Evolutionary conservation across 2,888 invertebrate species (phyloP).

Genomic region (Sinhomidia bicolor): DNA sequence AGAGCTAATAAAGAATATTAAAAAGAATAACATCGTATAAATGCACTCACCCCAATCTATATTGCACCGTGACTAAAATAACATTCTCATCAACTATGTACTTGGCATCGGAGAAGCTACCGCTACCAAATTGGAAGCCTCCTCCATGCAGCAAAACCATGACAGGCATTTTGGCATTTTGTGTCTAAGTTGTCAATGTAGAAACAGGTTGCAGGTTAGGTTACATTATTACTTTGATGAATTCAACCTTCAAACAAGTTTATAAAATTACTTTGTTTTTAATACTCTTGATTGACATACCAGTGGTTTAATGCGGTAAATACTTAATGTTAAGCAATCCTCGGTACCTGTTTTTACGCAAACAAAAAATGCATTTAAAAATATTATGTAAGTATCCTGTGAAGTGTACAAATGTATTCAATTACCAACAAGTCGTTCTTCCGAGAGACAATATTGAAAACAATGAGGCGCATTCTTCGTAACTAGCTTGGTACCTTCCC

Average conservation of each 20-base stretch:
- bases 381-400: no score
- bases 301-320: constrained; percentile 38
- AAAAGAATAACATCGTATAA: no score
- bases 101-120: constrained; percentile 39
- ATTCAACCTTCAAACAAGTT: no score
- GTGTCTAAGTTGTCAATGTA: neutral
- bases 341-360: no score
- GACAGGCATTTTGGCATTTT: constrained; percentile 59
- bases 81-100: constrained; percentile 72
- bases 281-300: neutral
- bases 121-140: constrained; percentile 54
- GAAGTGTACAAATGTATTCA: no score
- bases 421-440: constrained; percentile 50
- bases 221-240: no score
- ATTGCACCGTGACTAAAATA: constrained; percentile 73
- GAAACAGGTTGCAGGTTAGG: neutral
- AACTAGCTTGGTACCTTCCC: constrained; percentile 59
- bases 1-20: no score
- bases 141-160: constrained; percentile 71
- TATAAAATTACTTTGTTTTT: no score
- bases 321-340: constrained; percentile 64
- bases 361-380: no score
- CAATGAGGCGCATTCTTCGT: constrained; percentile 56
- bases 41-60: constrained; percentile 64
- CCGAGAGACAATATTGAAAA: constrained; percentile 56